Percentiles rank a stretch among this genome's conserved stretches.
These are phyloP conservation scores for Steinernema feltiae DNA, from an alignment of 1,140 invertebrate genomes.

Conservation along the genomic window DNA sequence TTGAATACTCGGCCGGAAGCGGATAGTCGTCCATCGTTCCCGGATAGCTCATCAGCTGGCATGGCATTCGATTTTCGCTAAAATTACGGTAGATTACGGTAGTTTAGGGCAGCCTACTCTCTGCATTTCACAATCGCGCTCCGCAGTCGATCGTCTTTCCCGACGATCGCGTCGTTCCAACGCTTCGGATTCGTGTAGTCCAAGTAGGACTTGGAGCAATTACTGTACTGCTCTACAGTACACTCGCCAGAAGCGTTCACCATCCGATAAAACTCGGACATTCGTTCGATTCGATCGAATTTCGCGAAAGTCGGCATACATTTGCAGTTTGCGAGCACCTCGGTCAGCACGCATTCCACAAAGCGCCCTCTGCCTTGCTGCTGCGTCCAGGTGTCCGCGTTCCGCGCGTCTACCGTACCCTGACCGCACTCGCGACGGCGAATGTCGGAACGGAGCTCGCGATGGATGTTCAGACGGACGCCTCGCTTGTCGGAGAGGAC, in stretches of 20 bases:
- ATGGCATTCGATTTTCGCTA: constrained; percentile 24
- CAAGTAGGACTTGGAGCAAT: constrained; percentile 28
- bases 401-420: constrained; percentile 24
- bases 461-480: constrained; percentile 28
- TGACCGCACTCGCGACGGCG: constrained; percentile 25
- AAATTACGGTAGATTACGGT: background rate
- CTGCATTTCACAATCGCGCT: background rate
- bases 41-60: constrained; percentile 27
- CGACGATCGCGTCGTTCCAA: constrained; percentile 26
- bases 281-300: constrained; percentile 15
- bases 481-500: constrained; percentile 27
- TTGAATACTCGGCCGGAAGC: constrained; percentile 25
- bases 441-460: constrained; percentile 25
- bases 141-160: constrained; percentile 20
- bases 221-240: constrained; percentile 27
- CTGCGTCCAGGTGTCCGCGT: constrained; percentile 16
- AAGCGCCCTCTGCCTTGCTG: constrained; percentile 23
- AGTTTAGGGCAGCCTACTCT: background rate
- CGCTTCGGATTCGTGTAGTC: constrained; percentile 20
- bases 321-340: constrained; percentile 26
- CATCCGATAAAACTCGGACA: constrained; percentile 25
- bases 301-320: constrained; percentile 31
- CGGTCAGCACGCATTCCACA: constrained; percentile 26
- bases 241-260: constrained; percentile 28
- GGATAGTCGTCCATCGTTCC: constrained; percentile 31